Percentiles rank a stretch among this genome's conserved stretches.
These are phyloP conservation scores for Pangasianodon hypophthalmus DNA, from an alignment of 2,113 vertebrate species.

Conservation along the genomic window DNA sequence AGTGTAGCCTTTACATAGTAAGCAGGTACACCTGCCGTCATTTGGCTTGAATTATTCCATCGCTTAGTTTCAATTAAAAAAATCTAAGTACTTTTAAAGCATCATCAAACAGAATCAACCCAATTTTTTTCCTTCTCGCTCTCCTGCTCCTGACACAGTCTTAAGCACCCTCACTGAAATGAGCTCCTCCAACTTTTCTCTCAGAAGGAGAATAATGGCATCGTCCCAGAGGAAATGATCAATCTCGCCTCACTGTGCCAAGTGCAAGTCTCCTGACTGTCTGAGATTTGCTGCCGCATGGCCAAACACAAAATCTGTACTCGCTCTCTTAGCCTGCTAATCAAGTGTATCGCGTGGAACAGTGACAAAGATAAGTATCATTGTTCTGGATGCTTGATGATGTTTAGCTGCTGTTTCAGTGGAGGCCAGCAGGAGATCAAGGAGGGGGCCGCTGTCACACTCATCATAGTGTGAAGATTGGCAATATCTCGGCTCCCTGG, in stretches of 20 bases:
- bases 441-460: background rate
- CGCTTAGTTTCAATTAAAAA: background rate
- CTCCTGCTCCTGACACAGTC: background rate
- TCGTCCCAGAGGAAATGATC: slow-evolving; percentile 17
- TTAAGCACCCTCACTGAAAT: background rate
- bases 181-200: background rate
- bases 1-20: background rate
- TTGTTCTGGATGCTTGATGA: background rate
- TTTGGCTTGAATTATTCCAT: background rate
- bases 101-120: background rate
- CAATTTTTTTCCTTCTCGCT: background rate
- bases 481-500: background rate
- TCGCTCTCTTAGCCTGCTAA: background rate
- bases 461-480: background rate
- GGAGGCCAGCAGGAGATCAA: background rate
- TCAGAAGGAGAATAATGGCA: background rate
- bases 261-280: background rate
- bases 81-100: background rate
- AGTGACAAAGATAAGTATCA: background rate
- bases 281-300: background rate
- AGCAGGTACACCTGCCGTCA: background rate
- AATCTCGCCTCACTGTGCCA: background rate
- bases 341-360: background rate
- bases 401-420: background rate
- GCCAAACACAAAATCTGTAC: background rate